Conservation (phyloP, 1,140 invertebrate species). For the Oryctes rhinoceros region DNA sequence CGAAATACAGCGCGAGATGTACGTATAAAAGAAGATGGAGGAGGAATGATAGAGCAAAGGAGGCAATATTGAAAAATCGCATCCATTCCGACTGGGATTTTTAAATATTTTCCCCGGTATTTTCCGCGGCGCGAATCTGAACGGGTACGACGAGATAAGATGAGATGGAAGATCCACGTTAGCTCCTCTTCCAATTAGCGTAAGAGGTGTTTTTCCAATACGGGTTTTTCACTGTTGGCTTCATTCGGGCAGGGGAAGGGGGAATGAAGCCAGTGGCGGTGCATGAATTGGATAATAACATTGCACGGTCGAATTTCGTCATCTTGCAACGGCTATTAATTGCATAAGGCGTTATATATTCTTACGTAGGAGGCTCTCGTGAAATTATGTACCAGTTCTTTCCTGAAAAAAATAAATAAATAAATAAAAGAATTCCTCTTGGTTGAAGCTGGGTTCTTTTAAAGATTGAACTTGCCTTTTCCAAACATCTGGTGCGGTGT, state of each 20-base stretch:
- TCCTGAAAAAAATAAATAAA: too few species aligned
- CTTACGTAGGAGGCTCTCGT: too few species aligned
- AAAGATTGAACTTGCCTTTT: too few species aligned
- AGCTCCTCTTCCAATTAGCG: conserved; percentile 52
- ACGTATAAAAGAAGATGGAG: neutral
- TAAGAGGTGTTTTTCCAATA: conserved; percentile 52
- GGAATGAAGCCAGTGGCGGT: neutral
- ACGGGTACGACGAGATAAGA: neutral
- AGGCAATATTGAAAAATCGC: conserved; percentile 34
- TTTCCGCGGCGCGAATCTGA: neutral
- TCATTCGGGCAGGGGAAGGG: neutral
- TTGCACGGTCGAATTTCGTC: too few species aligned
- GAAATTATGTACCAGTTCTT: too few species aligned
- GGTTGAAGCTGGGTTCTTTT: too few species aligned
- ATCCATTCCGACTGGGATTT: conserved; percentile 8
- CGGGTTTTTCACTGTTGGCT: neutral
- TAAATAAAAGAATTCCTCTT: too few species aligned
- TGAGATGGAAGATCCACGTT: conserved; percentile 10
- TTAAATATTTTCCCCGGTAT: neutral
- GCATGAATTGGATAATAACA: too few species aligned
- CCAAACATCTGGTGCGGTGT: too few species aligned
- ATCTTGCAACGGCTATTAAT: too few species aligned
- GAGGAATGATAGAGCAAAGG: neutral
- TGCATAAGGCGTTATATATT: too few species aligned
- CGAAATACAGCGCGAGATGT: neutral